phyloP scores from a whole-genome alignment of 2,797 vertebrate species.

The Pogoniulus pusillus region DNA sequence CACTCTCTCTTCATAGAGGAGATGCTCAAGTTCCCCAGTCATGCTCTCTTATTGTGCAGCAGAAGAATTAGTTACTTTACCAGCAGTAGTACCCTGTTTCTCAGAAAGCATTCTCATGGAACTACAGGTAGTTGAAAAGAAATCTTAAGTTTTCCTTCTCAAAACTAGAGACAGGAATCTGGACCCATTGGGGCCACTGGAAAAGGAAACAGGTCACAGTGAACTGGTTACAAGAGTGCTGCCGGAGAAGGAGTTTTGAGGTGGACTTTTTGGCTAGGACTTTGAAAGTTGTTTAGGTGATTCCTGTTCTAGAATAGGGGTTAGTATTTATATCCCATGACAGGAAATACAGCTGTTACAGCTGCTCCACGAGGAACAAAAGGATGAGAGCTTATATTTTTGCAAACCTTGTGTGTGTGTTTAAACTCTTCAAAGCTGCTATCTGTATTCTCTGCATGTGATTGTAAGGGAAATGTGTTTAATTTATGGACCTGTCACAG shows the following conservation, averaged over 20 bases:
- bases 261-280: not conserved
- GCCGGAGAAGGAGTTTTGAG: not conserved
- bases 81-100: not conserved
- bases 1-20: too few relatives aligned
- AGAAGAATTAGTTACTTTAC: not conserved
- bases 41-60: not conserved
- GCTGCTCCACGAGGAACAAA: not conserved
- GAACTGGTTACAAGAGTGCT: not conserved
- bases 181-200: rapidly evolving
- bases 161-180: not conserved
- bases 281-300: not conserved
- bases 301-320: not conserved
- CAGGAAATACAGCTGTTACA: not conserved
- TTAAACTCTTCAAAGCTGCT: not conserved
- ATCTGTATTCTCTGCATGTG: not conserved
- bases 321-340: not conserved
- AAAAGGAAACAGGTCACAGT: not conserved
- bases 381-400: not conserved
- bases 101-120: not conserved
- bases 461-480: not conserved
- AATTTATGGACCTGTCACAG: not conserved
- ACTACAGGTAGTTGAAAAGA: not conserved
- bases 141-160: not conserved
- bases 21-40: too few relatives aligned
- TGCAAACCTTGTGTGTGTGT: rapidly evolving